Evolutionary conservation across 1,140 invertebrate species (phyloP), one percentile per base, ranked within the genome.

Genomic region (Heterodera schachtii): DNA sequence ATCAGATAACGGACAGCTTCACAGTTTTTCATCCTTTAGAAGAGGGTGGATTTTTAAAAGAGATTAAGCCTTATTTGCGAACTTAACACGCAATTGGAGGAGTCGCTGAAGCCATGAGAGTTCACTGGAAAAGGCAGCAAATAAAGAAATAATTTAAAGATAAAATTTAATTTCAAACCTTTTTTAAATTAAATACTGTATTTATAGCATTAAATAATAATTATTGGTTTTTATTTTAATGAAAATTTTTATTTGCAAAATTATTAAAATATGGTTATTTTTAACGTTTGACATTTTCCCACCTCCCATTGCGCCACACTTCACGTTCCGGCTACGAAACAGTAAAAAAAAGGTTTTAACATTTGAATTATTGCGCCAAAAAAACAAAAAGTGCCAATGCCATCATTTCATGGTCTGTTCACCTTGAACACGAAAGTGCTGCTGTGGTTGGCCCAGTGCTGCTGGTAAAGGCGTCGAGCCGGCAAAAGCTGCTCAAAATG

Each of bases 101-200:
- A 86, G 57, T 79, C 75, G 70, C 69, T 86, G 84, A 31, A 86
- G 76, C 85, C 85, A 86, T 60, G 81, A 84, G 43, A 86, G 52
- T 70, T 86, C 85, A 21, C 47, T 81, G 57, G 57, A 19, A 31
- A 31, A 31, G 2, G 49, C n/a, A n/a, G 57, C 3, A 64, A 64
- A 64, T 16, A 64, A 19, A 13, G 11, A 19, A 19, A 19, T 19
- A 16, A 21, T 19, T 19, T 11, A 16, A 13, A 2, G n/a, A n/a
- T n/a, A n/a, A 64, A 64, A 64, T 64, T 16, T 19, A 21, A 64
- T 31, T 31, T 31, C 31, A 31, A 31, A 1, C 0, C n/a, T n/a
- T n/a, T 31, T 31, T 31, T 31, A 0, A 31, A n/a, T 64, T 60
- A 60, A 19, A 19, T 5, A 60, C 13, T n/a, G 16, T 5, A 64